Evolutionary conservation across 2,888 invertebrate genomes (phyloP).

Genomic region (Phortica okadai): DNA sequence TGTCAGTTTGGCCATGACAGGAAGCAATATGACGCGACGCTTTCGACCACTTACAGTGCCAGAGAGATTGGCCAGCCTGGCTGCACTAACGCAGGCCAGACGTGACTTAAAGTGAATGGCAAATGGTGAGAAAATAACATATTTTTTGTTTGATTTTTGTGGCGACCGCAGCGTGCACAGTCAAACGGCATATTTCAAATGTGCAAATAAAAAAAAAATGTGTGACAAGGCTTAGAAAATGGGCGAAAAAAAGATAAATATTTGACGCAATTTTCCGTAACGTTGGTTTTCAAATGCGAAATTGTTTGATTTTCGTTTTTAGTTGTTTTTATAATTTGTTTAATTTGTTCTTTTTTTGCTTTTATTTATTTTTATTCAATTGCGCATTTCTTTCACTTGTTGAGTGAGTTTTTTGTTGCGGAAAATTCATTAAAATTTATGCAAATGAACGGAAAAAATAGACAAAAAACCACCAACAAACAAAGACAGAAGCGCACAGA

Average conservation of each 20-base stretch:
- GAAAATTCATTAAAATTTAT: conserved; percentile 67
- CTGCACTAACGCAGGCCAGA: not conserved
- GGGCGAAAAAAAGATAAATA: not conserved
- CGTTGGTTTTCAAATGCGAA: conserved; percentile 14
- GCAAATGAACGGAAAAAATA: conserved; percentile 49
- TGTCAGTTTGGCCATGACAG: conserved; percentile 46
- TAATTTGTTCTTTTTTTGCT: conserved; percentile 9
- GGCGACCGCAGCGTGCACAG: not conserved
- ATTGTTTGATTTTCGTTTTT: not conserved
- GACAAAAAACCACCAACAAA: not conserved
- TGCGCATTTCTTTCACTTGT: conserved; percentile 1
- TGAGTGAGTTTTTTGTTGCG: conserved; percentile 45
- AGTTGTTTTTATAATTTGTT: not conserved
- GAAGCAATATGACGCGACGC: conserved; percentile 33
- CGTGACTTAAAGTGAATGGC: not conserved
- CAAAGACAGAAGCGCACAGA: not conserved
- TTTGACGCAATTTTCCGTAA: conserved; percentile 21
- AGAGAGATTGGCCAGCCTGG: not conserved
- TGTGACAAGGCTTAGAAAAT: not conserved
- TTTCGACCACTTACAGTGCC: not conserved
- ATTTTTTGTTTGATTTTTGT: not conserved
- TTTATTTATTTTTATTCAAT: conserved; percentile 8
- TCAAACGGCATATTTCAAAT: not conserved
- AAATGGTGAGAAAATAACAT: not conserved
- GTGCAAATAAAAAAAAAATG: not conserved